Percentiles rank a stretch among this genome's conserved stretches.
Conservation (phyloP, 2,888 invertebrate genomes). For the Disparrhopalites patrizii region DNA sequence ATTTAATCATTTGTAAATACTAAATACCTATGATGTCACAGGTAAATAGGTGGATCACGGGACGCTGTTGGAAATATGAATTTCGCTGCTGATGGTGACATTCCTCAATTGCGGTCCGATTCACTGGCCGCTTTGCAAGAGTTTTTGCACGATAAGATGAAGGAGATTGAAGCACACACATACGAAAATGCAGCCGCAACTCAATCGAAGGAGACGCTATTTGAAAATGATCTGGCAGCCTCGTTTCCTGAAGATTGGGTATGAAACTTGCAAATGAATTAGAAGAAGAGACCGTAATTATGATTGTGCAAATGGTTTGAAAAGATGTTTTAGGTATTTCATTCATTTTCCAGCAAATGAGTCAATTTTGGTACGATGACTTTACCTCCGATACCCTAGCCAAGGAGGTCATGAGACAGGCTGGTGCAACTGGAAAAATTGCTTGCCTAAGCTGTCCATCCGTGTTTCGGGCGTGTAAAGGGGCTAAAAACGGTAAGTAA, state of each 20-base stretch:
- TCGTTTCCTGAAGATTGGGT: constrained; percentile 36
- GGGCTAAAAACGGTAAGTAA: constrained; percentile 34
- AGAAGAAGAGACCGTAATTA: not conserved
- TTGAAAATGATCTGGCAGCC: constrained; percentile 29
- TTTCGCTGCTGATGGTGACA: constrained; percentile 60
- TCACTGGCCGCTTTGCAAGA: constrained; percentile 71
- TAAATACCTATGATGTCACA: too few species aligned
- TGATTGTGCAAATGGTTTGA: not conserved
- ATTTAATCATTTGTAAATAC: too few species aligned
- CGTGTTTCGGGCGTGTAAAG: constrained; percentile 60
- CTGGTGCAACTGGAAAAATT: constrained; percentile 61
- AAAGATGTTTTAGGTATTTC: not conserved
- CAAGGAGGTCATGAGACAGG: constrained; percentile 60
- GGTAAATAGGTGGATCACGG: too few species aligned
- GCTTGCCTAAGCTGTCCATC: constrained; percentile 87
- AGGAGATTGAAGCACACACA: constrained; percentile 19
- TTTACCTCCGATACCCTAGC: constrained; percentile 70
- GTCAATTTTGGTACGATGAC: constrained; percentile 96
- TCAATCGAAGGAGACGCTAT: constrained; percentile 51
- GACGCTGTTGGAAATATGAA: too few species aligned
- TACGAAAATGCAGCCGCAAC: constrained; percentile 50
- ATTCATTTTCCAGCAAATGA: constrained; percentile 71
- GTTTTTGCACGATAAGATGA: constrained; percentile 65
- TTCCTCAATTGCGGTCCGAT: constrained; percentile 63
- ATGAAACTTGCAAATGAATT: constrained; percentile 3